Percentiles rank a stretch among this genome's conserved stretches.
Conservation (phyloP, 2,113 vertebrate genomes). For the Tachuris rubrigastra region DNA sequence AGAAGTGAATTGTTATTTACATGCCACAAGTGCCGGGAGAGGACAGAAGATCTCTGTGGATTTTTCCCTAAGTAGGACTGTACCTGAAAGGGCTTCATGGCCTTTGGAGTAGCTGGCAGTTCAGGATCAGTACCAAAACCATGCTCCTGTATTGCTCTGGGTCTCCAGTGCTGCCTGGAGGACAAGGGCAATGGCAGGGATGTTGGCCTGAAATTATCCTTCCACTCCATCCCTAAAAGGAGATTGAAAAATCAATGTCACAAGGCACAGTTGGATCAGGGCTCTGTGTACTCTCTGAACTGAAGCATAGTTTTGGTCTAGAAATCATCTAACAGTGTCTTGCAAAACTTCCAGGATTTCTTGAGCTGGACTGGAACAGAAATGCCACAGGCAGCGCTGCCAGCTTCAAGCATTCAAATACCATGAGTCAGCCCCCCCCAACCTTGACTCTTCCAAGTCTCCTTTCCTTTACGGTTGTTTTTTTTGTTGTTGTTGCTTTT, state of each 20-base stretch:
- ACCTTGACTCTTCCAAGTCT: not conserved
- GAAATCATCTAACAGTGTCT: not conserved
- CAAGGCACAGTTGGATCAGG: fast-evolving
- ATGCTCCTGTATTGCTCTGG: not conserved
- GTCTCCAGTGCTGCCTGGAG: not conserved
- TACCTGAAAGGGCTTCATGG: not conserved
- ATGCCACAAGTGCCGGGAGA: not conserved
- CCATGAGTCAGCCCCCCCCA: not conserved
- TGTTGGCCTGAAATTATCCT: not conserved
- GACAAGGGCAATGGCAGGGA: not conserved
- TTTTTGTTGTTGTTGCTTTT: not conserved
- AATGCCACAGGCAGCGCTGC: not conserved
- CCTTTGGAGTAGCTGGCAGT: not conserved
- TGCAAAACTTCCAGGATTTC: conserved; percentile 41
- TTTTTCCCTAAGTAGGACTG: not conserved
- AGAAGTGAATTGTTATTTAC: not conserved
- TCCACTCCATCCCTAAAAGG: not conserved
- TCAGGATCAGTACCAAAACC: not conserved
- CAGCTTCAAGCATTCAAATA: conserved; percentile 4
- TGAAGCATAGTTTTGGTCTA: not conserved
- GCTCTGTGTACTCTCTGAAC: not conserved
- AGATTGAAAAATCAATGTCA: not conserved
- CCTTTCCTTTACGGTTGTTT: not conserved
- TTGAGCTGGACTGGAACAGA: not conserved
- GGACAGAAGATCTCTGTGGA: not conserved